Base-by-base conservation (phyloP, 2,888 invertebrate genomes). In the Pyrocoelia pectoralis region DNA sequence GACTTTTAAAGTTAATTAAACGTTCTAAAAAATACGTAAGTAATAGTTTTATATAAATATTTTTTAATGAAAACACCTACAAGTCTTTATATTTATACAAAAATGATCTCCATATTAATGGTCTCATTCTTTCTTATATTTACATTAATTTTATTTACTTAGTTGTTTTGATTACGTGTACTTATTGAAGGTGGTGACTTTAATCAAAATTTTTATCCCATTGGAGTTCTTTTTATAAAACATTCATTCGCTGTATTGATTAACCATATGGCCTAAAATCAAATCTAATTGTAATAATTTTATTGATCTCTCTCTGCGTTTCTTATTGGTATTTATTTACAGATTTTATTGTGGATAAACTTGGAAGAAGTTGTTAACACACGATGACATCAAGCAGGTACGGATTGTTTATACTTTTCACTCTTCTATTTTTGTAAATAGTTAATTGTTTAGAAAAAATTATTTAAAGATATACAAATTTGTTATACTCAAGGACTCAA, bases 311-410 rank as follows among this genome's bases (percentile, higher is more conserved):
- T 18, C 46, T 46, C 18, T 17, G 15, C 18, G 17, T 46, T 10
- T 13, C 3, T 9, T 46, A n/a, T 46, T 18, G 4, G 24, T 46
- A 17, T 41, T 55, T 43, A 13, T 41, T 55, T 55, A n/a, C 43
- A 55, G 54, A 43, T 55, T 19, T 50, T 50, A 6, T 24, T 50
- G 43, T 28, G 28, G 28, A 14, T 13, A 13, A n/a, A 49, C 24
- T 13, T 10, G 19, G 8, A 24, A 24, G 40, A 52, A 14, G 13
- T n/a, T n/a, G n/a, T n/a, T 14, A 33, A 54, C n/a, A n/a, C 38
- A 68, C 57, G 40, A 77, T 77, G 77, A 77, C 76, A 63, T 77
- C 76, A n/a, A 77, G 75, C 70, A 77, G 77, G 77, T 77, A 69
- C 61, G 72, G 3, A 6, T 70, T 53, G 40, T 49, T n/a, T 13